Percentiles rank a stretch among this genome's conserved stretches.
Conservation (phyloP, 1,140 invertebrate genomes). For the Drosophila miranda region DNA sequence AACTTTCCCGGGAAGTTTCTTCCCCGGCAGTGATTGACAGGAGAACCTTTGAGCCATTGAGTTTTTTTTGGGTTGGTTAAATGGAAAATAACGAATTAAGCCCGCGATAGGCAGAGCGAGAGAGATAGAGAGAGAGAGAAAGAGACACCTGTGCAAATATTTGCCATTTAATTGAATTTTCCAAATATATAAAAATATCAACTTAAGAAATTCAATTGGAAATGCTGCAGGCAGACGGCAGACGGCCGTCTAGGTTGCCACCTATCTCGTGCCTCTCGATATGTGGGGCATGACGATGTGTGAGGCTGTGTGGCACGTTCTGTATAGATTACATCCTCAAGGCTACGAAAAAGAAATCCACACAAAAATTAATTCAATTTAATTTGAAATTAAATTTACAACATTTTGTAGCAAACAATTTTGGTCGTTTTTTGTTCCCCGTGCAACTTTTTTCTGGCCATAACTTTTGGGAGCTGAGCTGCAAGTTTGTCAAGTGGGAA, state of each 20-base stretch:
- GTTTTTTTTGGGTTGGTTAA: conserved; percentile 8
- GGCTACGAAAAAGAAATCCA: conserved; percentile 17
- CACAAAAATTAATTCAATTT: conserved; percentile 29
- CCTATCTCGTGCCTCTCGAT: not conserved
- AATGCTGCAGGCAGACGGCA: conserved; percentile 44
- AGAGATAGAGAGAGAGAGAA: conserved; percentile 20
- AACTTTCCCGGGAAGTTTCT: conserved; percentile 40
- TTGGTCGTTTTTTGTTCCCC: conserved; percentile 5
- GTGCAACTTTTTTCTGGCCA: conserved; percentile 56
- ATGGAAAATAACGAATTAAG: conserved; percentile 13
- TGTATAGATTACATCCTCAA: conserved; percentile 42
- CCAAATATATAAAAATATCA: conserved; percentile 31
- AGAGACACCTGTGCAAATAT: conserved; percentile 42
- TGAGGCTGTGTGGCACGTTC: conserved; percentile 37
- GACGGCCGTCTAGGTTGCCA: no score
- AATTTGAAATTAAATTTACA: conserved; percentile 37
- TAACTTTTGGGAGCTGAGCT: conserved; percentile 26
- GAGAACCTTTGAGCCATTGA: not conserved
- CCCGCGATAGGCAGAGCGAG: conserved; percentile 8
- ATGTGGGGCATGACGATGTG: conserved; percentile 2
- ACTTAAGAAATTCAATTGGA: conserved; percentile 63
- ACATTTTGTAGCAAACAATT: conserved; percentile 40
- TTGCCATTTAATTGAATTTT: conserved; percentile 68
- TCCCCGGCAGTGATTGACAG: no score
- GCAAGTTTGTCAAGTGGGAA: conserved; percentile 66